Base-by-base conservation (phyloP, 2,888 invertebrate species). In the Cantharis flavilabris region DNA sequence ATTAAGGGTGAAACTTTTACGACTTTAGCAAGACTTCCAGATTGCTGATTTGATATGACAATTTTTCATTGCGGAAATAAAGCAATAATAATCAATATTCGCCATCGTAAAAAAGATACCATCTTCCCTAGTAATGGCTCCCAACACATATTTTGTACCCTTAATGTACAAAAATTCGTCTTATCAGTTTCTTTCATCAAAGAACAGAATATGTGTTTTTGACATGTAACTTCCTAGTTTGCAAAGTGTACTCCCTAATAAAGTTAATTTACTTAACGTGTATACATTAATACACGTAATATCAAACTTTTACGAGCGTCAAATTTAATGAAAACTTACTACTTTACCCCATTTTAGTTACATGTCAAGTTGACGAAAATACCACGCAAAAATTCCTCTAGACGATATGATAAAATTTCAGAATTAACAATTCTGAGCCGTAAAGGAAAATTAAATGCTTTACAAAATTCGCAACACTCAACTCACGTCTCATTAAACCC, bases 311-410 rank as follows among this genome's bases (percentile, higher is more conserved):
- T 23, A 67, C 65, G 18, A 67, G 23, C 23, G 20, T 20, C 65
- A 67, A 67, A 67, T 67, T 67, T 67, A 23, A 20, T 67, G 20
- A 26, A 67, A 67, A 67, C 65, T 67, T 67, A 67, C 65, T 67
- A 67, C 65, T 67, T 26, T 23, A 49, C 49, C 49, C 49, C 49
- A 49, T 49, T 49, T 49, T 49, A 49, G 49, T 49, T 49, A 49
- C 49, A 49, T 49, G 49, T 49, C 49, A 49, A 49, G n/a, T 49
- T 49, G 49, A 49, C 49, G 49, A 49, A 49, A 49, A 49, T 49
- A 49, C 49, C 49, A 49, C 49, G 65, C 65, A 23, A 67, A 26
- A 20, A 67, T 67, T 26, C n/a, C 23, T 26, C 65, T 26, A 67
- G 23, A 26, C 65, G 18, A 67, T 67, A 23, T 67, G 65, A 67